Conservation (phyloP, 2,888 invertebrate genomes). For the Micropterix aruncella region DNA sequence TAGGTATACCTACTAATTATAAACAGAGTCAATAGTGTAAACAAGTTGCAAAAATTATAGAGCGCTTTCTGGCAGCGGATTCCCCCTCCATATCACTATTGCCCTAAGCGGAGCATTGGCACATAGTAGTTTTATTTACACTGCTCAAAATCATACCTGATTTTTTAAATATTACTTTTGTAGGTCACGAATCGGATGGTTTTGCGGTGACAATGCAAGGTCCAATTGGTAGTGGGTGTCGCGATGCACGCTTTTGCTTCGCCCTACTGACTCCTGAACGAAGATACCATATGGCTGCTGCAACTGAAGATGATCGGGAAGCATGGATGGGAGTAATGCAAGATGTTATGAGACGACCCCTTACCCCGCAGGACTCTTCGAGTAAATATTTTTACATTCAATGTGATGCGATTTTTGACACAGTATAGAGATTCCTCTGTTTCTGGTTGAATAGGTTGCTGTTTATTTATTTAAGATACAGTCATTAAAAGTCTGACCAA, state of each 20-base stretch:
- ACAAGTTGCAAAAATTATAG: too few species aligned
- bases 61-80: too few species aligned
- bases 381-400: slow-evolving; percentile 32
- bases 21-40: too few species aligned
- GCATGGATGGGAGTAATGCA: slow-evolving; percentile 70
- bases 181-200: slow-evolving; percentile 60
- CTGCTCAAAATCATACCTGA: too few species aligned
- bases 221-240: slow-evolving; percentile 34
- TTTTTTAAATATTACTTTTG: too few species aligned
- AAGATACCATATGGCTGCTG: slow-evolving; percentile 61
- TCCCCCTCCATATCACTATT: too few species aligned
- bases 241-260: slow-evolving; percentile 69
- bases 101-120: too few species aligned
- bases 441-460: too few species aligned
- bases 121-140: too few species aligned
- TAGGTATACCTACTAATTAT: too few species aligned
- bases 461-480: too few species aligned
- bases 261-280: slow-evolving; percentile 70
- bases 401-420: neutral
- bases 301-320: slow-evolving; percentile 60
- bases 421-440: neutral
- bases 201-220: slow-evolving; percentile 51
- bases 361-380: slow-evolving; percentile 65
- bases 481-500: too few species aligned
- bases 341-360: slow-evolving; percentile 55